Percentiles rank a stretch among this genome's conserved stretches.
These are phyloP conservation scores for Rhagoletis zephyria DNA, from an alignment of 1,140 invertebrate species.

Conservation along the genomic window DNA sequence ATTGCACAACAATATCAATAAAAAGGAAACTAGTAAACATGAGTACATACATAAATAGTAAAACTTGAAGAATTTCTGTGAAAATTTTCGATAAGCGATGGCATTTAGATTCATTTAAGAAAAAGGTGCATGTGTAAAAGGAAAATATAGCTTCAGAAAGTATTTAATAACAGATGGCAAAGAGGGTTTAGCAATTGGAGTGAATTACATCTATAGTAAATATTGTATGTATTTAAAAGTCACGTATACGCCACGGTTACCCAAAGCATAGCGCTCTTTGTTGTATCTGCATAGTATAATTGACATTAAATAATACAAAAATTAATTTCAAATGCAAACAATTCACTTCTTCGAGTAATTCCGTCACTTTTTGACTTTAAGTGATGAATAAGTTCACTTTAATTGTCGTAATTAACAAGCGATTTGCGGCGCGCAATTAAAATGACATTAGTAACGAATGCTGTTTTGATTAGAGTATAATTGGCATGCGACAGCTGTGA, in stretches of 20 bases:
- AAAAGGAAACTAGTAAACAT: neutral
- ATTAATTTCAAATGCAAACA: neutral
- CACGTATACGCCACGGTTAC: neutral
- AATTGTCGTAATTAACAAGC: neutral
- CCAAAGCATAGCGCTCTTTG: neutral
- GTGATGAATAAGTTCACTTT: neutral
- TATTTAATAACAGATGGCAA: too few relatives aligned
- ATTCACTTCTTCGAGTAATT: neutral
- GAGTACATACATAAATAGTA: neutral
- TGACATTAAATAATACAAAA: neutral
- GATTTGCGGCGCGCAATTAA: neutral
- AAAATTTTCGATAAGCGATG: neutral
- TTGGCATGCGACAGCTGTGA: neutral
- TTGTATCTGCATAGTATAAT: neutral
- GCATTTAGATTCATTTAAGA: neutral
- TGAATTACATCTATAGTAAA: neutral
- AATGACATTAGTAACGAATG: neutral
- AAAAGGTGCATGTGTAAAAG: neutral
- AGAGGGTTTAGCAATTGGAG: neutral
- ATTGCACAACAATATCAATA: neutral
- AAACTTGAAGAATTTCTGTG: neutral
- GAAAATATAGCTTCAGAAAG: too few relatives aligned
- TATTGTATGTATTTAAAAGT: neutral
- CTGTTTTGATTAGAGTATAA: neutral
- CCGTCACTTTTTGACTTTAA: neutral